Conservation (phyloP, 2,113 vertebrate species). For the Pituophis catenifer region DNA sequence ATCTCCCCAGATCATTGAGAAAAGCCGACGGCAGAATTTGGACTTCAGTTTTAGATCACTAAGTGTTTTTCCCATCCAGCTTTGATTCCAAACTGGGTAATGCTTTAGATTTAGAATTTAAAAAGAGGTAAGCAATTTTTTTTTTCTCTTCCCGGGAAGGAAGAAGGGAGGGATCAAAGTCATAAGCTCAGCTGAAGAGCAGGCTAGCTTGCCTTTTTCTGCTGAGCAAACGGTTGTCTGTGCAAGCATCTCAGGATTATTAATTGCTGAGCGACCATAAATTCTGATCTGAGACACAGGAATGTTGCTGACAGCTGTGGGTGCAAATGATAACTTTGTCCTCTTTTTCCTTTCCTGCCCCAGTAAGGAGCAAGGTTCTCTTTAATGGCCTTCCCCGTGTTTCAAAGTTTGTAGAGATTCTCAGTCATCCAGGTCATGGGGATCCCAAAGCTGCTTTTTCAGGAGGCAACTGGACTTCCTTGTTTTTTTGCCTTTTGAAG, state of each 20-base stretch:
- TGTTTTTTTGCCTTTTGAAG: too few relatives aligned
- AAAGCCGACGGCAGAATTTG: not conserved
- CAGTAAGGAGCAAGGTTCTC: not conserved
- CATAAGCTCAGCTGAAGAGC: not conserved
- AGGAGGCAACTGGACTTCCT: too few relatives aligned
- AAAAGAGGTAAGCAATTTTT: not conserved
- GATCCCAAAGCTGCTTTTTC: not conserved
- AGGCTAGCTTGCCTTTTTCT: not conserved
- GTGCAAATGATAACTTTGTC: not conserved
- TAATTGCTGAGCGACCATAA: conserved; percentile 10
- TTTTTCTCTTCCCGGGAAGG: not conserved
- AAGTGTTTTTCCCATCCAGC: not conserved
- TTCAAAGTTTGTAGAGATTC: not conserved
- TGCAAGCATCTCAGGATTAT: not conserved
- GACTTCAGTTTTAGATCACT: too few relatives aligned
- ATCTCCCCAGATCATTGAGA: not conserved
- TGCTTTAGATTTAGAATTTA: not conserved
- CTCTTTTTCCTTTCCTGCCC: not conserved
- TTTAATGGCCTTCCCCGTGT: not conserved
- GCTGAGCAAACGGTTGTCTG: not conserved
- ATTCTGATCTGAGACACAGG: not conserved
- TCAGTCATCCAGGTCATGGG: too few relatives aligned
- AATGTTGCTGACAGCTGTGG: not conserved
- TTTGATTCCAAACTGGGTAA: not conserved
- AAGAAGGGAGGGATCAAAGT: not conserved